These are phyloP conservation scores for Hirtodrosophila alboralis DNA, from an alignment of 2,888 invertebrate species.

Conservation along the genomic window DNA sequence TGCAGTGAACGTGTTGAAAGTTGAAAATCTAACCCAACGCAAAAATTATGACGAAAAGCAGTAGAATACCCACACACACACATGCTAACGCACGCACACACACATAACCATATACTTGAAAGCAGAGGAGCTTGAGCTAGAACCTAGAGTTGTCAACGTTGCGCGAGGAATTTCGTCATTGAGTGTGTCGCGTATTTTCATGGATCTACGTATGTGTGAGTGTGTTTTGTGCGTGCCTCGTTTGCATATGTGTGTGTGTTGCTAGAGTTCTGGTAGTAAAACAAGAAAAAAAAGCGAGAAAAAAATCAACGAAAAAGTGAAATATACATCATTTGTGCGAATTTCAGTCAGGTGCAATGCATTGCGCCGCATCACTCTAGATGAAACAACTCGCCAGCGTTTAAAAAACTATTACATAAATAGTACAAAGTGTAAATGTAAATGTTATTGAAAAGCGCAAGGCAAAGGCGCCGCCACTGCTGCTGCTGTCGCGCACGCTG, in stretches of 20 bases:
- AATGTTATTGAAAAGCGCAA: conserved; percentile 75
- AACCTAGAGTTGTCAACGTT: conserved; percentile 77
- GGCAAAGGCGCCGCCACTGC: conserved; percentile 61
- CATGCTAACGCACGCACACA: conserved; percentile 30
- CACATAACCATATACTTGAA: conserved; percentile 21
- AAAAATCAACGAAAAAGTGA: conserved; percentile 61
- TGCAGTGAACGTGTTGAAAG: conserved; percentile 44
- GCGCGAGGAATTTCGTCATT: conserved; percentile 81
- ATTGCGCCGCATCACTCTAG: conserved; percentile 26
- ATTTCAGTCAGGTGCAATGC: conserved; percentile 46
- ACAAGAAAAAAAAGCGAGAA: conserved; percentile 49
- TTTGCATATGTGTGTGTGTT: conserved; percentile 51
- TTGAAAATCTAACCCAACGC: conserved; percentile 50
- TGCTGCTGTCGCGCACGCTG: conserved; percentile 63
- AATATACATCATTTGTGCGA: conserved; percentile 55
- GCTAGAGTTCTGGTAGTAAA: conserved; percentile 68
- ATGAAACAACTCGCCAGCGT: conserved; percentile 56
- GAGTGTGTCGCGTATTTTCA: conserved; percentile 61
- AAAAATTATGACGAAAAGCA: conserved; percentile 71
- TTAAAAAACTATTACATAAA: conserved; percentile 76
- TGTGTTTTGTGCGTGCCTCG: conserved; percentile 59
- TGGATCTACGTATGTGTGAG: conserved; percentile 38
- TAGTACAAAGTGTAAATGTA: conserved; percentile 77
- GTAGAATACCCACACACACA: conserved; percentile 44
- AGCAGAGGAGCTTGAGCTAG: conserved; percentile 63